Evolutionary conservation across 2,888 invertebrate genomes (phyloP).

Genomic region (Calameuta filiformis): DNA sequence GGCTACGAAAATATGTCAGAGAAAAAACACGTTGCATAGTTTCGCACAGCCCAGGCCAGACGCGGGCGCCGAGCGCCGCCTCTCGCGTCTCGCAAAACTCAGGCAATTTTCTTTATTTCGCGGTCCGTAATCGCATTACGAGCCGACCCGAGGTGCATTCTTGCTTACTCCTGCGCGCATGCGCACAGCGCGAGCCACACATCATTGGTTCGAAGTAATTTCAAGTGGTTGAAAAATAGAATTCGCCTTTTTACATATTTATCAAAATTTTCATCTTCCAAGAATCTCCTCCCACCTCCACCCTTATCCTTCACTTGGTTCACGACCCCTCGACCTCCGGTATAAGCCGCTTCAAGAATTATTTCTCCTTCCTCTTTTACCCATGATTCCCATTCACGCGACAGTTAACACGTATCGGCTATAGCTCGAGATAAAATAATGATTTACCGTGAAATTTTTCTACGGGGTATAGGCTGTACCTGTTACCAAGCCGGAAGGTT

Average conservation of each 20-base stretch:
- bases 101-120: slow-evolving; percentile 30
- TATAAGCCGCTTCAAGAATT: too few species aligned
- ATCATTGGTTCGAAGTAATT: neutral
- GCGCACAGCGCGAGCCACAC: neutral
- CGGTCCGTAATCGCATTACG: slow-evolving; percentile 18
- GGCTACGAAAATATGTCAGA: neutral
- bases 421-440: slow-evolving; percentile 36
- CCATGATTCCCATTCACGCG: too few species aligned
- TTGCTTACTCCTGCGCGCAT: neutral
- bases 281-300: neutral
- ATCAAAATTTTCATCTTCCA: neutral
- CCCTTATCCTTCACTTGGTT: neutral
- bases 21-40: neutral
- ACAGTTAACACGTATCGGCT: slow-evolving; percentile 35
- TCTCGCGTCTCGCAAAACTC: neutral
- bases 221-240: neutral
- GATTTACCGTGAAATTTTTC: slow-evolving; percentile 36
- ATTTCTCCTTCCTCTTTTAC: too few species aligned
- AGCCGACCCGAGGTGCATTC: neutral
- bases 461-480: slow-evolving; percentile 12
- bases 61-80: neutral
- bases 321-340: neutral
- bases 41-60: neutral
- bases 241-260: neutral
- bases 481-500: slow-evolving; percentile 36